Base-by-base conservation (phyloP, 2,113 vertebrate species). In the Hyperopisus bebe region DNA sequence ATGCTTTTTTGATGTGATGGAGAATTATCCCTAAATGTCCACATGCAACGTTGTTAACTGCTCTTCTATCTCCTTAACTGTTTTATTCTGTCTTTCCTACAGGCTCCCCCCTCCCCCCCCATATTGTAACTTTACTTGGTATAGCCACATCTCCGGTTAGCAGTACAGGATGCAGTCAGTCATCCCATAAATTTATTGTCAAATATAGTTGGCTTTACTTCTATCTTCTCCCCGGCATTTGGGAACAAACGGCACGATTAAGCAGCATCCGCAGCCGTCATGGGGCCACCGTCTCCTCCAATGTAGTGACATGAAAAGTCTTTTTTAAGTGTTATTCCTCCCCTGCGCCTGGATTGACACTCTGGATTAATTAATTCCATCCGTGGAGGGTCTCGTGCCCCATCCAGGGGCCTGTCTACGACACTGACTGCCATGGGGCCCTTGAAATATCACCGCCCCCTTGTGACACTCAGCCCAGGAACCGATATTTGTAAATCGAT, bases 351-450 rank as follows among this genome's bases (percentile, higher is more conserved):
- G 31, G 50, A 90, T 53, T 82, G 31, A 55, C 66, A 9, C 86
- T n/a, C 77, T n/a, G 87, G 47, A 86, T 51, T 86, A 51, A 31
- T 47, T 48, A n/a, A n/a, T n/a, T n/a, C 55, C 83, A 48, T 90
- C 83, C 35, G 11, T 46, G 31, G 42, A 87, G 46, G 44, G 39
- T 21, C 42, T n/a, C 5, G n/a, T 6, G 44, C 39, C 84, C 58
- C 21, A 77, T 53, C 70, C 17, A 5, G 47, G 44, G 42, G 44
- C 0, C 82, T 3, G 44, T 84, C 21, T 84, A 44, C 19, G 0
- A 11, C 74, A 55, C 66, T 17, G 11, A 82, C 35, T 3, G n/a
- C 66, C 50, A 19, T 19, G 31, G 9, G 44, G 24, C 86, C 46
- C 66, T 31, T 50, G 24, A 21, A 46, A 82, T 62, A 74, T 70